phyloP scores from a whole-genome alignment of 2,888 invertebrate species.

The Beris morrisii region DNA sequence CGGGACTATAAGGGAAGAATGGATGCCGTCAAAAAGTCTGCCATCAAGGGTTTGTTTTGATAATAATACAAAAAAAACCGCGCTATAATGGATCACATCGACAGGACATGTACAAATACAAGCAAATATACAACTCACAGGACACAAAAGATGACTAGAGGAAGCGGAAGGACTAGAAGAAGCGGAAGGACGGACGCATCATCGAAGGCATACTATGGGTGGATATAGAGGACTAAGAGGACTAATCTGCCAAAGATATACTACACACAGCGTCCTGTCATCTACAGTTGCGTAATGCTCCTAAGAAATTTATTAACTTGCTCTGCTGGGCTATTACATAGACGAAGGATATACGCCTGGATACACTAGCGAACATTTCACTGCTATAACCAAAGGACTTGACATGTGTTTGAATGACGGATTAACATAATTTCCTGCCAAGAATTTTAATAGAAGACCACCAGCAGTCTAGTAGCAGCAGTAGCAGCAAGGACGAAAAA shows the following conservation, averaged over 20 bases:
- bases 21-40: conserved; percentile 26
- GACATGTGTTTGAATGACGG: conserved; percentile 24
- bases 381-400: not conserved
- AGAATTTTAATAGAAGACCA: conserved; percentile 8
- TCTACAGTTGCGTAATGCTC: conserved; percentile 12
- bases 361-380: not conserved
- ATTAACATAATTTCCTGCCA: conserved; percentile 24
- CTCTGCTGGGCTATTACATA: no score
- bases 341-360: not conserved
- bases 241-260: no score
- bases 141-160: no score
- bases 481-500: no score
- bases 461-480: no score
- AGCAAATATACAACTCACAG: no score
- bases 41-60: conserved; percentile 23
- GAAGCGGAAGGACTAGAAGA: no score
- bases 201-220: no score
- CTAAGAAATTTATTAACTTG: not conserved
- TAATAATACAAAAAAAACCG: conserved; percentile 2
- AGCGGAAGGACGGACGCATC: no score
- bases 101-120: not conserved
- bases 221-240: no score
- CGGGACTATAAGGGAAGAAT: conserved; percentile 5
- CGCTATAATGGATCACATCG: conserved; percentile 10
- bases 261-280: conserved; percentile 11